phyloP scores from a whole-genome alignment of 1,140 invertebrate species.

The Drosophila rufa region DNA sequence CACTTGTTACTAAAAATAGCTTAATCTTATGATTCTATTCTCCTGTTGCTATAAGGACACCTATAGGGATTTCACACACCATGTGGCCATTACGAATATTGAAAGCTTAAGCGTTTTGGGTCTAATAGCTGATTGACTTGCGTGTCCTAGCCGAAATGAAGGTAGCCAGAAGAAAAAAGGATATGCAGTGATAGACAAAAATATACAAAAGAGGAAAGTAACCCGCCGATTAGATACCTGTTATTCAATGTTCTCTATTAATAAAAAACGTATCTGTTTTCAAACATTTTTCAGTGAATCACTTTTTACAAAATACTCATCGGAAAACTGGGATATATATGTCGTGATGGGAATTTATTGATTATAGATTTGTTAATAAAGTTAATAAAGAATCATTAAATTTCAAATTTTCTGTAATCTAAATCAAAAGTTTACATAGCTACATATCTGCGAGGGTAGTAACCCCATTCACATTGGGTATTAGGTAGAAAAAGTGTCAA shows the following conservation, averaged over 20 bases:
- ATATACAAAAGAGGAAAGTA: no score
- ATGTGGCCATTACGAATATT: constrained; percentile 25
- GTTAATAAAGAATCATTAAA: no score
- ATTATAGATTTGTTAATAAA: no score
- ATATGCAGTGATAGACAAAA: constrained; percentile 16
- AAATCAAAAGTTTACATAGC: not conserved
- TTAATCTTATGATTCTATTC: not conserved
- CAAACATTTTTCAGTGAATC: not conserved
- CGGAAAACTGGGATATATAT: no score
- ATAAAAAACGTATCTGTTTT: not conserved
- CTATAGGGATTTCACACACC: constrained; percentile 11
- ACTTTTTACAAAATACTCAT: no score
- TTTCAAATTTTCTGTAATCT: no score
- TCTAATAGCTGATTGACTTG: constrained; percentile 57
- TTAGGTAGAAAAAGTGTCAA: constrained; percentile 26
- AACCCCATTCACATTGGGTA: not conserved
- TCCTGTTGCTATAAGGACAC: not conserved
- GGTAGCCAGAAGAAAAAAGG: constrained; percentile 35
- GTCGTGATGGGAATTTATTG: no score
- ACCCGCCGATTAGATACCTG: not conserved
- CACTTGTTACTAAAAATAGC: constrained; percentile 12
- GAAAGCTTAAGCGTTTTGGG: constrained; percentile 42
- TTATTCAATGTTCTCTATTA: not conserved
- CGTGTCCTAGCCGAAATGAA: constrained; percentile 18
- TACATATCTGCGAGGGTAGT: not conserved